Conservation (phyloP, 2,888 invertebrate genomes). For the Metalampra italica region DNA sequence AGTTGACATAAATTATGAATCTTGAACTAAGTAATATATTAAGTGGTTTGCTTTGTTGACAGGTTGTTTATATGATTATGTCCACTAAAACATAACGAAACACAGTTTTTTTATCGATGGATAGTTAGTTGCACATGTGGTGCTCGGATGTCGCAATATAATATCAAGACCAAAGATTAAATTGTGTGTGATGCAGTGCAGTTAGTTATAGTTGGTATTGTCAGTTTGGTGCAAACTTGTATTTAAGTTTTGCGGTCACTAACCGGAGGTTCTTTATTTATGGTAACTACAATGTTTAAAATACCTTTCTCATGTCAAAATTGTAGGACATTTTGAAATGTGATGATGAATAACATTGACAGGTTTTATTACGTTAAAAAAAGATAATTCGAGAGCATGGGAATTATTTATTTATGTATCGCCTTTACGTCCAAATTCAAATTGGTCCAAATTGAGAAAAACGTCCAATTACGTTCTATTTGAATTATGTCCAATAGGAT, state of each 20-base stretch:
- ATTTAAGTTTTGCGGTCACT: conserved; percentile 18
- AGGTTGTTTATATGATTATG: conserved; percentile 1
- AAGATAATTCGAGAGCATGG: too few relatives aligned
- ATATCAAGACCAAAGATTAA: conserved; percentile 66
- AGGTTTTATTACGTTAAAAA: too few relatives aligned
- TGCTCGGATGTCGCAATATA: conserved; percentile 50
- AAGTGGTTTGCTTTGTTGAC: conserved; percentile 13
- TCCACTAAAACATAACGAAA: conserved; percentile 8
- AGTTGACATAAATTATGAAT: conserved; percentile 11
- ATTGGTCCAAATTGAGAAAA: too few relatives aligned
- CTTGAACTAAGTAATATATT: conserved; percentile 4
- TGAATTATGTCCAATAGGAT: too few relatives aligned
- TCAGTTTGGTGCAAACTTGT: conserved; percentile 57
- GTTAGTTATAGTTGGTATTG: conserved; percentile 27
- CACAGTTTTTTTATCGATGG: conserved; percentile 16
- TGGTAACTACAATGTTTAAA: too few relatives aligned
- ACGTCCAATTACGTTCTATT: too few relatives aligned
- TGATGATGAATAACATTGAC: too few relatives aligned
- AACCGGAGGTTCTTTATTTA: too few relatives aligned
- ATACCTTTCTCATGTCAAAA: too few relatives aligned
- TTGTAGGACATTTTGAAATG: too few relatives aligned
- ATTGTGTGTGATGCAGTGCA: conserved; percentile 40
- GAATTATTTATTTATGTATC: too few relatives aligned
- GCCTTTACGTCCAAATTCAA: too few relatives aligned
- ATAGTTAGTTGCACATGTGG: conserved; percentile 20